Percentiles rank a stretch among this genome's conserved stretches.
These are phyloP conservation scores for Cebidichthys violaceus DNA, from an alignment of 2,113 vertebrate genomes.

Conservation along the genomic window DNA sequence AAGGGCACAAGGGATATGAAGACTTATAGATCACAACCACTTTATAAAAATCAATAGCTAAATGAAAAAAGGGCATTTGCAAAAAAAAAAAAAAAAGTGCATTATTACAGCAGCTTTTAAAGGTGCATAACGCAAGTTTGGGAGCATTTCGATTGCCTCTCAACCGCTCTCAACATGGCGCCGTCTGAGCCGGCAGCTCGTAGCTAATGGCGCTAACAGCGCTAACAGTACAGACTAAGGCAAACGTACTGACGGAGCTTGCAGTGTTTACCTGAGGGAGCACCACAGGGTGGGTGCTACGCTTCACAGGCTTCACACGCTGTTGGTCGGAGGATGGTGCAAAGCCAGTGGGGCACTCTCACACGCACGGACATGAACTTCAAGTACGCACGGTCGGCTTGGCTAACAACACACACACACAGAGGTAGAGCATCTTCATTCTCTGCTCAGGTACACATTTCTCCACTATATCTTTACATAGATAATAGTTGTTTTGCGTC, in stretches of 20 bases:
- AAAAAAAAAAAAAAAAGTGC: conserved; percentile 36
- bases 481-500: background rate
- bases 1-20: conserved; percentile 51
- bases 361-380: background rate
- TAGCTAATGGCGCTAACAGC: background rate
- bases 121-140: background rate
- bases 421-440: background rate
- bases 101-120: conserved; percentile 46
- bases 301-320: background rate
- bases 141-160: background rate
- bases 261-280: background rate
- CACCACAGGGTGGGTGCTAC: background rate
- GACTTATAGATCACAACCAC: conserved; percentile 71
- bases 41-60: conserved; percentile 71
- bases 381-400: background rate
- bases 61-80: conserved; percentile 63
- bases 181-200: background rate
- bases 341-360: background rate
- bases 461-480: background rate
- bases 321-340: background rate
- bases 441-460: background rate
- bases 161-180: background rate
- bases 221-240: background rate
- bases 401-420: background rate
- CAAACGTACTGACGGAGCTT: background rate